A percentile compares a stretch with the other conserved stretches of the same genome.
These are phyloP conservation scores for Kradibia gibbosae DNA, from an alignment of 1,140 invertebrate species.

Conservation along the genomic window DNA sequence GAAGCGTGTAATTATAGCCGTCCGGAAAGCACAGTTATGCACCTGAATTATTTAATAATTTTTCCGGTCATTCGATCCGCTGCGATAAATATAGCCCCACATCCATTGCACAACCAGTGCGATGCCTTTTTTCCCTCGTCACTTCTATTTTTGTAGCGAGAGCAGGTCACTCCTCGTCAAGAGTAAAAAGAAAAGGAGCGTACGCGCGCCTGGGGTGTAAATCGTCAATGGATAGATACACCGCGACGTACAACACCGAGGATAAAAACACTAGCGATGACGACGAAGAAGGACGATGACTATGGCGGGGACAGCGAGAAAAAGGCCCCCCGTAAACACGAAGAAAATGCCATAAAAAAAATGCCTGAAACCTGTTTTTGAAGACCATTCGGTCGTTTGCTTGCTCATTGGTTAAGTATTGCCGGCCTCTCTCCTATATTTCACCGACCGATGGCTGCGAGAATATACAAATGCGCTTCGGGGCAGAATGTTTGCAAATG, in stretches of 20 bases:
- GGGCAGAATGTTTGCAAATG: neutral
- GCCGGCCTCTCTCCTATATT: neutral
- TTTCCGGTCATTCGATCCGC: neutral
- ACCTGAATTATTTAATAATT: constrained; percentile 36
- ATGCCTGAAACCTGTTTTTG: constrained; percentile 46
- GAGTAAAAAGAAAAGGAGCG: neutral
- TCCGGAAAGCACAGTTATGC: neutral
- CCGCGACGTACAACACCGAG: too few species aligned
- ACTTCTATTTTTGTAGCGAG: neutral
- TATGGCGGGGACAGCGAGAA: neutral
- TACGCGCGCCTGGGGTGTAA: neutral
- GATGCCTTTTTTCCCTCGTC: neutral
- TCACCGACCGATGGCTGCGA: neutral
- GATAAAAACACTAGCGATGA: too few species aligned
- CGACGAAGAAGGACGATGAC: too few species aligned
- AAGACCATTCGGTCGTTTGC: neutral
- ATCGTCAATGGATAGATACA: neutral
- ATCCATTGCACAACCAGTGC: neutral
- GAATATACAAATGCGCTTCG: constrained; percentile 26
- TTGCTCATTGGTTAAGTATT: neutral
- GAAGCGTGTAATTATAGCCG: neutral
- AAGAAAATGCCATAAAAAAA: constrained; percentile 45
- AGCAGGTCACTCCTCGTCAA: neutral
- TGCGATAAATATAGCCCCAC: neutral
- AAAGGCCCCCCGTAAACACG: neutral